Evolutionary conservation across 1,140 invertebrate genomes (phyloP), one percentile per base, ranked within the genome.

Genomic region (Nasonia vitripennis): DNA sequence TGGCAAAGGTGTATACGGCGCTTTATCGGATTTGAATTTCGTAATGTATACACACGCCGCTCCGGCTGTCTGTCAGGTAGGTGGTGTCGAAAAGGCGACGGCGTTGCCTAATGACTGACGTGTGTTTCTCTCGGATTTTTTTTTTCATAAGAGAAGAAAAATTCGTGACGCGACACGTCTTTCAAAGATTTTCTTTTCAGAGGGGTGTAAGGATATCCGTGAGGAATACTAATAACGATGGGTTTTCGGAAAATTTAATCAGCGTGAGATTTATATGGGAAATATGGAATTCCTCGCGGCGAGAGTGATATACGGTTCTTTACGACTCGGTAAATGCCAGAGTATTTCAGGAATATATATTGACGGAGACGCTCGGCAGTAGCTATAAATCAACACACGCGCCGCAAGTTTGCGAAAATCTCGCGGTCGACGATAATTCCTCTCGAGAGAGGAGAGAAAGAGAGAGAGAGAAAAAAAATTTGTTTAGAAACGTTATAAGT

Each of bases 21-120:
- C 27, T 81, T n/a, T 31, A 37, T 51, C 45, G 23, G 80, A 81
- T 81, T 81, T 70, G 7, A 81, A 45, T 70, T 81, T 81, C 67
- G 67, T 34, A 62, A 79, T 62, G 20, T 62, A 17, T 62, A 62
- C 7, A 62, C 12, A 20, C 5, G 17, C 51, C 12, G 48, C 48
- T 51, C 14, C 0, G 14, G 4, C 45, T 48, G 12, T 51, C 41
- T 45, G 0, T 45, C 41, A 51, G 12, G 48, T 51, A 51, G 48
- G 0, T 12, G 11, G 48, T 51, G 48, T 51, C 48, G 48, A 17
- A 51, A 51, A 51, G 14, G 0, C 41, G 10, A 12, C 11, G 48
- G 2, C 12, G 12, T 51, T 51, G 48, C 48, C 48, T 17, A 51
- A 51, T 51, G 14, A 51, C 48, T 17, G 48, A 4, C 14, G 48